These are phyloP conservation scores for Salvelinus alpinus DNA, from an alignment of 2,113 vertebrate genomes.

Conservation along the genomic window DNA sequence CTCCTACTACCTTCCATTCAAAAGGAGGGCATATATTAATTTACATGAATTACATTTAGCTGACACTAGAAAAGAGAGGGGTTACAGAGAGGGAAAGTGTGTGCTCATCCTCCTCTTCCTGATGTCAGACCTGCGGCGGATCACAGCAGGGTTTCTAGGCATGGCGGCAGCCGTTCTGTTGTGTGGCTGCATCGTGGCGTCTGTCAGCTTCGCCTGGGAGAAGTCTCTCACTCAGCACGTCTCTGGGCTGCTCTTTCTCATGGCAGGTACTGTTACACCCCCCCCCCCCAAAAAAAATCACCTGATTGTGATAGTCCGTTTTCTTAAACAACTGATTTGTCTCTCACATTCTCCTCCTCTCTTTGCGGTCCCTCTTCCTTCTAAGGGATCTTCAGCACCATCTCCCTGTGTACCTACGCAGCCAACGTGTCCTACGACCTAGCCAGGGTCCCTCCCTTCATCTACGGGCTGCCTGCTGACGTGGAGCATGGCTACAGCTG, in stretches of 20 bases:
- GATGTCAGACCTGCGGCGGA: slow-evolving; percentile 68
- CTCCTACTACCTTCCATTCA: too few relatives aligned
- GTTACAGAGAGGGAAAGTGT: neutral
- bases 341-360: neutral
- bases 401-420: slow-evolving; percentile 77
- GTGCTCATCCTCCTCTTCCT: neutral
- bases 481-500: slow-evolving; percentile 79
- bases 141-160: slow-evolving; percentile 73
- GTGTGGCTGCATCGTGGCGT: slow-evolving; percentile 70
- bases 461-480: slow-evolving; percentile 73
- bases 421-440: slow-evolving; percentile 77
- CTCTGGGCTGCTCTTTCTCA: slow-evolving; percentile 76
- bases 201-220: slow-evolving; percentile 77
- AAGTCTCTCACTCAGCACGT: slow-evolving; percentile 74
- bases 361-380: neutral
- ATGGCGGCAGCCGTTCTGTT: slow-evolving; percentile 74
- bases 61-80: neutral
- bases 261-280: slow-evolving; percentile 65
- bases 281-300: neutral
- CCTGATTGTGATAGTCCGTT: neutral
- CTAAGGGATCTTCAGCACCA: slow-evolving; percentile 78
- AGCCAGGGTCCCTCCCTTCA: slow-evolving; percentile 70
- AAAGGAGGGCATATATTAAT: neutral
- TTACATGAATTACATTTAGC: neutral
- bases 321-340: neutral